Evolutionary conservation across 2,113 vertebrate genomes (phyloP).

Genomic region (Carassius auratus): DNA sequence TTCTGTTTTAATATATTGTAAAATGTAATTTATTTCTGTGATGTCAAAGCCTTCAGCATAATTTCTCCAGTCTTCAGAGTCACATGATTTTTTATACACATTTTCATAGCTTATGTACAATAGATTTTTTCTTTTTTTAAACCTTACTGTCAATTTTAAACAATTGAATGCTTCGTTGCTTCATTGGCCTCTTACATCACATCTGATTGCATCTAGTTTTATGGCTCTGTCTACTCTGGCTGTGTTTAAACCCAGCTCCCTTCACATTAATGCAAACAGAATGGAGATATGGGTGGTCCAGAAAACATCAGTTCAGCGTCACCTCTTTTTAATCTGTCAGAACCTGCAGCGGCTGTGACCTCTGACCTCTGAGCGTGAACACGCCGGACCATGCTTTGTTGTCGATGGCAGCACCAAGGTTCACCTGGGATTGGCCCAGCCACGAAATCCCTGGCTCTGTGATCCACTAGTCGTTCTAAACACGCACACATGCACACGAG

Average conservation of each 20-base stretch:
- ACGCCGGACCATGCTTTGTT: slow-evolving; percentile 71
- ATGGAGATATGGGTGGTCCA: slow-evolving; percentile 75
- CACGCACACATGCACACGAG: slow-evolving; percentile 34
- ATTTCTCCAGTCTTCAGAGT: too few relatives aligned
- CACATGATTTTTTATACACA: too few relatives aligned
- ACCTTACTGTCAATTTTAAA: too few relatives aligned
- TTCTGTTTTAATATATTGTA: not conserved
- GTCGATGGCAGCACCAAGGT: slow-evolving; percentile 64
- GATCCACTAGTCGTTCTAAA: slow-evolving; percentile 63
- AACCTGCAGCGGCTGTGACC: slow-evolving; percentile 69
- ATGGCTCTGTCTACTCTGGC: slow-evolving; percentile 72
- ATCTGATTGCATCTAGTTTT: slow-evolving; percentile 79
- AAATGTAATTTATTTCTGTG: not conserved
- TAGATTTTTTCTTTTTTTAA: too few relatives aligned
- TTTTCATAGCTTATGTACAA: too few relatives aligned
- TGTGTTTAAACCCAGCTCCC: slow-evolving; percentile 74
- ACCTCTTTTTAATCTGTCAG: slow-evolving; percentile 78
- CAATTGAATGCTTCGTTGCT: slow-evolving; percentile 4
- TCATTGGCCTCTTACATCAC: slow-evolving; percentile 70
- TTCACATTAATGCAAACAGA: slow-evolving; percentile 77
- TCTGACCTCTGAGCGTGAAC: slow-evolving; percentile 70
- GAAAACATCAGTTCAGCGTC: slow-evolving; percentile 73
- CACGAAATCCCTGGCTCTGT: slow-evolving; percentile 65
- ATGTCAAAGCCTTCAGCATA: not conserved
- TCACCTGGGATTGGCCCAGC: slow-evolving; percentile 74